A percentile compares a stretch with the other conserved stretches of the same genome.
These are phyloP conservation scores for Elephantulus edwardii DNA, from an alignment of 2,113 vertebrate species.

Conservation along the genomic window DNA sequence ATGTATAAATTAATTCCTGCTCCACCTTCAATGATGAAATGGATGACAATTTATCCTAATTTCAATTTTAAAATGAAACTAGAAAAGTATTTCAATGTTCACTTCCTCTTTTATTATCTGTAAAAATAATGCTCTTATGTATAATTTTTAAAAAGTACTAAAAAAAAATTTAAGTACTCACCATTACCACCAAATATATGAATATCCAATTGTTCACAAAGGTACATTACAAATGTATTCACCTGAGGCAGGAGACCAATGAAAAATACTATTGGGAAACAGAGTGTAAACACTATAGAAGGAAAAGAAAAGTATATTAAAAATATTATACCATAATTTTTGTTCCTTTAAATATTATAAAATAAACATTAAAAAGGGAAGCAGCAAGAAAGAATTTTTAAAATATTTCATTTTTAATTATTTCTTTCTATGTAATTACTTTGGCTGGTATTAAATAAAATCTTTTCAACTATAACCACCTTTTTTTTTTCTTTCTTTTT, in stretches of 20 bases:
- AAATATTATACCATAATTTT: not conserved
- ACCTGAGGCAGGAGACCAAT: conserved; percentile 98
- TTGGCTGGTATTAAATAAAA: conserved; percentile 22
- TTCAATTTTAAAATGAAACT: conserved; percentile 34
- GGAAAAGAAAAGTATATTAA: conserved; percentile 61
- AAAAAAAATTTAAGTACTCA: no score
- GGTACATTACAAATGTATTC: conserved; percentile 99
- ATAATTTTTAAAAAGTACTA: conserved; percentile 16
- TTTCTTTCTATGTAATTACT: not conserved
- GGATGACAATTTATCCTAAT: not conserved
- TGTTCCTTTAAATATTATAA: conserved; percentile 46
- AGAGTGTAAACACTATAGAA: conserved; percentile 94
- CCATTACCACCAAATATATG: conserved; percentile 98
- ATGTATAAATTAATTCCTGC: not conserved
- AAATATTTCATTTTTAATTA: conserved; percentile 23
- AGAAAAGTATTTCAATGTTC: not conserved
- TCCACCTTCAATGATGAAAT: conserved; percentile 37
- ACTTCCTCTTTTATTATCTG: not conserved
- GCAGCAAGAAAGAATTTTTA: not conserved
- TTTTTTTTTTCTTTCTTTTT: no score
- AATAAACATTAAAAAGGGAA: not conserved
- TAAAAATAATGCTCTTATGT: not conserved
- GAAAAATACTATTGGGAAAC: conserved; percentile 98
- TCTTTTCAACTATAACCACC: conserved; percentile 35
- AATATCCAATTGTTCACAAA: conserved; percentile 98